Base-by-base conservation (phyloP, 2,888 invertebrate species). In the Calliphora vomitoria region DNA sequence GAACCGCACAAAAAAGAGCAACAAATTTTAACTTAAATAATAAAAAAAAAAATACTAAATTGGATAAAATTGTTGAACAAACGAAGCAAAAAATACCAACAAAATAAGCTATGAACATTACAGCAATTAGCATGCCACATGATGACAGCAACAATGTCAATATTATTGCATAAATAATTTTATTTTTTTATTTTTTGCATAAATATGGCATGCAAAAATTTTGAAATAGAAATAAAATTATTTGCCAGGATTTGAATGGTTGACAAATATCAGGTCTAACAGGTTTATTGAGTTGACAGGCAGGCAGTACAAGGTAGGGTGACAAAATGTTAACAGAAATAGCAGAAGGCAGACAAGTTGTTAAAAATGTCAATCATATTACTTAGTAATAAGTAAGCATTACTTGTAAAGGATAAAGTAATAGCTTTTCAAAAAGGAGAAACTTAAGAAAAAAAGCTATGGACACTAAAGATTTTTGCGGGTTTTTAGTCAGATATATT, bases 61-160 rank as follows among this genome's bases (percentile, higher is more conserved):
- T 78, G 78, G 35, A 64, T 71, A 78, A 76, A 83, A 38, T 76
- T 25, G 41, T 78, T 53, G 44, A 47, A 38, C 4, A 75, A 66
- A 68, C 0, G 20, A 44, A 44, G 15, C 53, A 78, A 66, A 69
- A 60, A 50, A 55, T 10, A 38, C 11, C 41, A 84, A 68, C 44
- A 64, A 53, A 64, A 69, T 60, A 75, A 68, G 78, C 58, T 35
- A 55, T 64, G 55, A 50, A 76, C 50, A 81, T 81, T 78, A 41
- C 55, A 60, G 84, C 83, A 87, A 82, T 82, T 83, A 87, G 80
- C 64, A 87, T 87, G 76, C 84, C 86, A 76, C 69, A 80, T 55
- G 75, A 76, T 75, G 80, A 80, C 83, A 87, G 76, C 64, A 83
- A 66, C 86, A 87, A 87, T 87, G 86, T 87, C 86, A 87, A 87